These are phyloP conservation scores for Cantharis lateralis DNA, from an alignment of 2,888 invertebrate species.

Conservation along the genomic window DNA sequence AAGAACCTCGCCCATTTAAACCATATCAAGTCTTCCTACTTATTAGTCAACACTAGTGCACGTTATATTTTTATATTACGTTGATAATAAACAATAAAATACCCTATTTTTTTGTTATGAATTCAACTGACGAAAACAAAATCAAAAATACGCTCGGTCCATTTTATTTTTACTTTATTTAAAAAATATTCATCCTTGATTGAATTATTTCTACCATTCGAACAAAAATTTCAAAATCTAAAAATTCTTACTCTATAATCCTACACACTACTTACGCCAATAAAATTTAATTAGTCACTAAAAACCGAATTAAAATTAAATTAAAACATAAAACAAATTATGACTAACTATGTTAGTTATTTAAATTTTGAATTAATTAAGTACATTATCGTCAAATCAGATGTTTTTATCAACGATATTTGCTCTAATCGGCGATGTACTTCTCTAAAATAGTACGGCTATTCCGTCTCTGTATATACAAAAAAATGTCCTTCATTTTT, in stretches of 20 bases:
- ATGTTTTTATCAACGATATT: background rate
- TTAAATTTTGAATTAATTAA: background rate
- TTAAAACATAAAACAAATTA: background rate
- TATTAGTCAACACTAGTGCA: background rate
- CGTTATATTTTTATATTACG: background rate
- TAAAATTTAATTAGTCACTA: background rate
- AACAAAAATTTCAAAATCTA: background rate
- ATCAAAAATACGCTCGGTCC: background rate
- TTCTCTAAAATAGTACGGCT: background rate
- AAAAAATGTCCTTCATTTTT: no score
- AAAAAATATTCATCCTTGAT: background rate
- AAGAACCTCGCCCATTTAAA: background rate
- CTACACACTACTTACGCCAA: background rate
- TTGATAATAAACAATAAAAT: background rate
- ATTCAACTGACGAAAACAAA: background rate
- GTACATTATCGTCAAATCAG: background rate
- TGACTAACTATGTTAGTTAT: background rate
- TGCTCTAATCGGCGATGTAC: background rate
- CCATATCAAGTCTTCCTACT: constrained; percentile 1
- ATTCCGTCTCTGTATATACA: no score
- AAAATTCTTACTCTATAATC: background rate
- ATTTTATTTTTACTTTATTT: background rate
- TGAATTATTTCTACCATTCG: background rate
- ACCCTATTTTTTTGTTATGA: background rate
- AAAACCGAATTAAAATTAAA: background rate